These are phyloP conservation scores for Anorthoa munda DNA, from an alignment of 2,888 invertebrate species.

Conservation along the genomic window DNA sequence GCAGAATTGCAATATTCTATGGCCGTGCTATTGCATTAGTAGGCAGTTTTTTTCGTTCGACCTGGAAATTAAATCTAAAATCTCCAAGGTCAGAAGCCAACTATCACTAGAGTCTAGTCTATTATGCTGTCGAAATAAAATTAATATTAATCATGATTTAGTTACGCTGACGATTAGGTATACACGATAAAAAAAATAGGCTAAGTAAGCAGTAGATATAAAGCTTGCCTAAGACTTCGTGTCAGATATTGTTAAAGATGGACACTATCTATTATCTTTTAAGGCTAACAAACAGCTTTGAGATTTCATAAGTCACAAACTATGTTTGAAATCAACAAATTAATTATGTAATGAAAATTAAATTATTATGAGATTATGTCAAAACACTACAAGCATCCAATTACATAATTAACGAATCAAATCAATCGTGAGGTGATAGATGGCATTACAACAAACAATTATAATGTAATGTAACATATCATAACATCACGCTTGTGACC, in stretches of 20 bases:
- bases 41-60: constrained; percentile 11
- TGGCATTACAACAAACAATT: background rate
- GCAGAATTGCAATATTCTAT: constrained; percentile 2
- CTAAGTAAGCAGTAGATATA: constrained; percentile 3
- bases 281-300: constrained; percentile 22
- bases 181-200: constrained; percentile 26
- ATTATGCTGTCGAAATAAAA: constrained; percentile 27
- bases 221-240: constrained; percentile 15
- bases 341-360: constrained; percentile 37
- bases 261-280: constrained; percentile 8
- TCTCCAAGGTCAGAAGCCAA: constrained; percentile 13
- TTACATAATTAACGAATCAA: constrained; percentile 40
- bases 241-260: constrained; percentile 3
- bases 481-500: background rate
- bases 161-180: background rate
- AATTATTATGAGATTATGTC: constrained; percentile 16
- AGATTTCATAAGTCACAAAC: constrained; percentile 30
- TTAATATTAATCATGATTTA: constrained; percentile 13
- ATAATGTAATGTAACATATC: background rate
- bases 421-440: constrained; percentile 24
- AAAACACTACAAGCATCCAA: constrained; percentile 23
- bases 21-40: constrained; percentile 9
- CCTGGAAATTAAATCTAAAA: constrained; percentile 17
- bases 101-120: constrained; percentile 12
- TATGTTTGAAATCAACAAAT: constrained; percentile 24